phyloP scores from a whole-genome alignment of 2,888 invertebrate genomes.

The Orthosia cruda region DNA sequence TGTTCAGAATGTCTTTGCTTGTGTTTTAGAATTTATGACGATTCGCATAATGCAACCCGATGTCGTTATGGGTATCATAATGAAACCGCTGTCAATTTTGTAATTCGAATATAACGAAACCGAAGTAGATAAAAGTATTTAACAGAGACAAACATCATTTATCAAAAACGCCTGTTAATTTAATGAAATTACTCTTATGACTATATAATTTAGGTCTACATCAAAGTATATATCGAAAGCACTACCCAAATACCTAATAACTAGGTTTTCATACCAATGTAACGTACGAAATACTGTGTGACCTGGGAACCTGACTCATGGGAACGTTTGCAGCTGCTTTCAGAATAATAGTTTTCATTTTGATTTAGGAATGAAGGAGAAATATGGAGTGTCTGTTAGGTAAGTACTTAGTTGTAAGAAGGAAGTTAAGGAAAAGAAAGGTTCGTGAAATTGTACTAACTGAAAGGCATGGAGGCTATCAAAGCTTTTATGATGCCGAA shows the following conservation, averaged over 20 bases:
- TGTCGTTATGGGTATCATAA: no score
- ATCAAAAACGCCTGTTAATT: no score
- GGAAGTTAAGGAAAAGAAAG: neutral
- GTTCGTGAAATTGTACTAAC: neutral
- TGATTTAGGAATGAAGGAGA: conserved; percentile 54
- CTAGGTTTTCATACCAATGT: conserved; percentile 10
- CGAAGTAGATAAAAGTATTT: no score
- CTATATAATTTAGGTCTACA: neutral
- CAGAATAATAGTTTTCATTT: conserved; percentile 57
- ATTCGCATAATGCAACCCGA: no score
- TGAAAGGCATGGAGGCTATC: neutral
- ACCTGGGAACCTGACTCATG: conserved; percentile 30
- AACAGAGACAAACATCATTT: no score
- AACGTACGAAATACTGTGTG: conserved; percentile 49
- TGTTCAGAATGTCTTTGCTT: no score
- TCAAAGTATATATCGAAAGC: neutral
- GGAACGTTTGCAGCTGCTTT: conserved; percentile 51
- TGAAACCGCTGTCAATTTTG: no score
- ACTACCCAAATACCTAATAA: neutral
- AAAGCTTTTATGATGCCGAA: no score
- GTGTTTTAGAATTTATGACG: no score
- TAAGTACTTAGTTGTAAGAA: conserved; percentile 3
- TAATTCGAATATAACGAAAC: no score
- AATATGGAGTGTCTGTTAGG: conserved; percentile 21
- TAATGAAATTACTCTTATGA: no score